These are phyloP conservation scores for Sebastolobus alascanus DNA, from an alignment of 2,797 vertebrate genomes.

Conservation along the genomic window DNA sequence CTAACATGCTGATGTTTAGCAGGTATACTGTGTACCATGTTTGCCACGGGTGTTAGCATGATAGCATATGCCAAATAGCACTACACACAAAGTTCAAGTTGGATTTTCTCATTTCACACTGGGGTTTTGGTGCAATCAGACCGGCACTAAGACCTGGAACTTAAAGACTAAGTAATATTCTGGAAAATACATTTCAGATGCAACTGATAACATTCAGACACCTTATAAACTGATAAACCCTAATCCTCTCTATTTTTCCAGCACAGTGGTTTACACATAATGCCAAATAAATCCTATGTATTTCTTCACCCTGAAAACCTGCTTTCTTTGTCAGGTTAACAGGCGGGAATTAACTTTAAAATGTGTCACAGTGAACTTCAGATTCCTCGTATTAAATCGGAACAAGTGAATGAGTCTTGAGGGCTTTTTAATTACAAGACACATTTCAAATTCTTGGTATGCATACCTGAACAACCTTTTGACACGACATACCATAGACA, in stretches of 20 bases:
- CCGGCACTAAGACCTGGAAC: conserved; percentile 31
- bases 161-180: conserved; percentile 43
- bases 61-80: not conserved
- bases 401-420: not conserved
- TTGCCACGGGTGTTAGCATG: no score
- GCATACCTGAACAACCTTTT: not conserved
- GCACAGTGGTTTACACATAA: conserved; percentile 11
- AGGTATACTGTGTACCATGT: not conserved
- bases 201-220: conserved; percentile 43
- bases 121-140: conserved; percentile 13
- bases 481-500: not conserved
- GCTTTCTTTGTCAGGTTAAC: conserved; percentile 16
- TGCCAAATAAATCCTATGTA: not conserved
- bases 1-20: not conserved
- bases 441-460: not conserved
- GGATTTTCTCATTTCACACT: conserved; percentile 17
- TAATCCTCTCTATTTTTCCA: conserved; percentile 51
- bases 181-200: conserved; percentile 51
- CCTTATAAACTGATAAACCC: conserved; percentile 42
- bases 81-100: not conserved
- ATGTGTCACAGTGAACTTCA: not conserved
- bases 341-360: conserved; percentile 11
- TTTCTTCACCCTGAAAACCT: not conserved
- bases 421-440: not conserved
- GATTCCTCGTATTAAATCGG: not conserved